Percentiles rank a stretch among this genome's conserved stretches.
Evolutionary conservation across 1,140 invertebrate genomes (phyloP).

Genomic region (Psix sp.): DNA sequence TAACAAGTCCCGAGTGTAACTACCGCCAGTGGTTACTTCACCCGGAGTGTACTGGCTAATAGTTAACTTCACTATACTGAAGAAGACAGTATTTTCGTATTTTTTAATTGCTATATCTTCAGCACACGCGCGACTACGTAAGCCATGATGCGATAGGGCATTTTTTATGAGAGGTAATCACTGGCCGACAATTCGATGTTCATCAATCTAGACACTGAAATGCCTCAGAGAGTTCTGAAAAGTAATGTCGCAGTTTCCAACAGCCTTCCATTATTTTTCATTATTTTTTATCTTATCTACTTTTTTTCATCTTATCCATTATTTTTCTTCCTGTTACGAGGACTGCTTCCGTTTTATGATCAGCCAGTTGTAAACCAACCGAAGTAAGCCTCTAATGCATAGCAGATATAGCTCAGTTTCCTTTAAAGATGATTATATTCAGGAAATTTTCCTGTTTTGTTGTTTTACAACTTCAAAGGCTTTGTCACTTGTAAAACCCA

Average conservation of each 20-base stretch:
- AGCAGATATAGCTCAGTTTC: neutral
- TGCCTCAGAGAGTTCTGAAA: constrained; percentile 23
- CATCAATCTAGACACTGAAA: constrained; percentile 15
- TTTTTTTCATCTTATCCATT: constrained; percentile 11
- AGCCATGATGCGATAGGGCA: neutral
- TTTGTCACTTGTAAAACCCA: constrained; percentile 25
- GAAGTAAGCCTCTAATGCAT: constrained; percentile 11
- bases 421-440: constrained; percentile 1
- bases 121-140: too few species aligned
- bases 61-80: too few species aligned
- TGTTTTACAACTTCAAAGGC: constrained; percentile 14
- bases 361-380: constrained; percentile 18
- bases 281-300: too few species aligned
- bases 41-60: too few species aligned
- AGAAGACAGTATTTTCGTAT: too few species aligned
- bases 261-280: too few species aligned
- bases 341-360: constrained; percentile 23
- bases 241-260: neutral
- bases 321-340: constrained; percentile 20
- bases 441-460: constrained; percentile 27
- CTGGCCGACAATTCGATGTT: neutral
- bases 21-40: too few species aligned
- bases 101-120: too few species aligned
- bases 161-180: neutral
- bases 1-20: too few species aligned